A percentile compares a stretch with the other conserved stretches of the same genome.
These are phyloP conservation scores for Tenrec ecaudatus DNA, from an alignment of 2,113 vertebrate species.

Conservation along the genomic window DNA sequence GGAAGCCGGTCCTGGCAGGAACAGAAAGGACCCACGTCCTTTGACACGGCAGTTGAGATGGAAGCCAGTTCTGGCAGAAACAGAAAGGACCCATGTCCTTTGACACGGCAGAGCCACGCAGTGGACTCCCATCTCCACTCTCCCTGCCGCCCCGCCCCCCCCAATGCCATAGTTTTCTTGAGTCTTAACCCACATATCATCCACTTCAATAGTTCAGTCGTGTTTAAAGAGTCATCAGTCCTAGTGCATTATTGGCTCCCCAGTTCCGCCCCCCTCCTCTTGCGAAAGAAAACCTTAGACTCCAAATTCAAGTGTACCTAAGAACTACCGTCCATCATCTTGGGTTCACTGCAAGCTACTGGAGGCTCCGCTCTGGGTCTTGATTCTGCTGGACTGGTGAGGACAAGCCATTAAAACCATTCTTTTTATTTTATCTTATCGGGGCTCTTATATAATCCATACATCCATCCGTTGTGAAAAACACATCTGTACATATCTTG, in stretches of 20 bases:
- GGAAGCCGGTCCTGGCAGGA: background rate
- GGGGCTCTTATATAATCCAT: too few species aligned
- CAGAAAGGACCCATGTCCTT: too few species aligned
- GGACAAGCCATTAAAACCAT: background rate
- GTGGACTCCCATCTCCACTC: background rate
- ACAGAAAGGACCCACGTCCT: too few species aligned
- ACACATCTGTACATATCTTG: too few species aligned
- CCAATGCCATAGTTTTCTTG: background rate
- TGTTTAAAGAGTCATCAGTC: too few species aligned
- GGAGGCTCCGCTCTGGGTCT: background rate
- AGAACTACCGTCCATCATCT: background rate
- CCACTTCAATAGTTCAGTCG: too few species aligned
- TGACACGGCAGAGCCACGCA: background rate
- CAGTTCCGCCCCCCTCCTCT: background rate
- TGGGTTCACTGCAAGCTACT: background rate
- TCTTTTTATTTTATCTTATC: background rate
- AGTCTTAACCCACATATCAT: too few species aligned
- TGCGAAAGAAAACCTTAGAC: background rate
- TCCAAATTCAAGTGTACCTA: background rate
- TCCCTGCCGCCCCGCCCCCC: background rate
- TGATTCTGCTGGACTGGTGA: background rate
- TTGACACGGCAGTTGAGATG: background rate
- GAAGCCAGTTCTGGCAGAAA: background rate
- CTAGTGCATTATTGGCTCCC: too few species aligned
- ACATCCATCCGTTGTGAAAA: too few species aligned